A percentile compares a stretch with the other conserved stretches of the same genome.
Evolutionary conservation across 2,113 vertebrate genomes (phyloP).

Genomic region (Rana temporaria): DNA sequence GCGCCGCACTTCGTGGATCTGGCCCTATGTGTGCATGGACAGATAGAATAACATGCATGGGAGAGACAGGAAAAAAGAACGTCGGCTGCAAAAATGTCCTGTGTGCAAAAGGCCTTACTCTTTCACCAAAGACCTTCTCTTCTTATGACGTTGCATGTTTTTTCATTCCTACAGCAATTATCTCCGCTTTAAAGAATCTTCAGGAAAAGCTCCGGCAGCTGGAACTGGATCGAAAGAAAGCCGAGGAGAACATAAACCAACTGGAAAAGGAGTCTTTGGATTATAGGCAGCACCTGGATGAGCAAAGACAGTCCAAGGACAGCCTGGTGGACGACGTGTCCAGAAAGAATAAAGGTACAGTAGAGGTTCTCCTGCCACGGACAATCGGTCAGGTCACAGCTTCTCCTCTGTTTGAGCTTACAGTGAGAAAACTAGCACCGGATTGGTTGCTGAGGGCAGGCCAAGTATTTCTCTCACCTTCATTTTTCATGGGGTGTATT

Average conservation of each 20-base stretch:
- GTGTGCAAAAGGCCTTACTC: too few species aligned
- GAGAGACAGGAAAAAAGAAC: too few species aligned
- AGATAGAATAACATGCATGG: too few species aligned
- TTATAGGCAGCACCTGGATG: constrained; percentile 72
- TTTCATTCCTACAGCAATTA: constrained; percentile 76
- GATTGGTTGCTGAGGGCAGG: too few species aligned
- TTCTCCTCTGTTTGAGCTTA: background rate
- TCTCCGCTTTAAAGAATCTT: constrained; percentile 86
- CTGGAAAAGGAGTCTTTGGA: constrained; percentile 73
- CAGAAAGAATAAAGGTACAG: constrained; percentile 72
- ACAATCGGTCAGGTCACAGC: background rate
- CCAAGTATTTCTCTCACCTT: too few species aligned
- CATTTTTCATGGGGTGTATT: too few species aligned
- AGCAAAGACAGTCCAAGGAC: constrained; percentile 69
- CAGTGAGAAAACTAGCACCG: too few species aligned
- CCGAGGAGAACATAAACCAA: constrained; percentile 74
- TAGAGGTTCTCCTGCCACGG: background rate
- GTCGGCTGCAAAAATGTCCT: too few species aligned
- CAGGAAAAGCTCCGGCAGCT: constrained; percentile 80
- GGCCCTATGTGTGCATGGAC: too few species aligned
- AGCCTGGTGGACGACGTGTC: constrained; percentile 68
- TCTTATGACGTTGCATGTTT: background rate
- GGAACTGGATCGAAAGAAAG: constrained; percentile 82
- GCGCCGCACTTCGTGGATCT: too few species aligned
- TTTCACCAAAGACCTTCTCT: background rate